Evolutionary conservation across 2,113 vertebrate genomes (phyloP).

Genomic region (Rhabdornis inornatus): DNA sequence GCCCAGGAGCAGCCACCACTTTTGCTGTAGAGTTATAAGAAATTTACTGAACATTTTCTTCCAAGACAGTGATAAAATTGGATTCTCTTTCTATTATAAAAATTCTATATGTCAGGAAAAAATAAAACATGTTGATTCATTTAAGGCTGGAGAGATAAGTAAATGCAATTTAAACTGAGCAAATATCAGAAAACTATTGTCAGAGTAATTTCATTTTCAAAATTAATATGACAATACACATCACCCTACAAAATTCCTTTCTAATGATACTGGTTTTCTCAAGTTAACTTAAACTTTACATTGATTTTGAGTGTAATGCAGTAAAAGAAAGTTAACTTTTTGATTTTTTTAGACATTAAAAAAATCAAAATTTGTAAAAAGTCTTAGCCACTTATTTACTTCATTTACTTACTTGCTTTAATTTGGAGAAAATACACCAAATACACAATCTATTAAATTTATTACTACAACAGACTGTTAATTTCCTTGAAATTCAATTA

Average conservation of each 20-base stretch:
- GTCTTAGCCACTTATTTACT: background rate
- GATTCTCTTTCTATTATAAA: background rate
- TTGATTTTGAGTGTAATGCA: background rate
- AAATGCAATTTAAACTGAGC: background rate
- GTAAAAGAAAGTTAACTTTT: background rate
- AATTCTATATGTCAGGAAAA: background rate
- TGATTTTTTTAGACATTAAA: background rate
- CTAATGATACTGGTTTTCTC: background rate
- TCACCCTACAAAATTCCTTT: background rate
- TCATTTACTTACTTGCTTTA: background rate
- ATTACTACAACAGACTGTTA: background rate
- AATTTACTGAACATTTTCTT: background rate
- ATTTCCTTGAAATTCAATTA: conserved; percentile 33
- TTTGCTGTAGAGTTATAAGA: background rate
- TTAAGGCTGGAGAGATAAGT: background rate
- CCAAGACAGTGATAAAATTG: background rate
- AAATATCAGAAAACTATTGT: background rate
- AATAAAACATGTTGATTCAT: background rate
- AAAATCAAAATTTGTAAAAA: background rate
- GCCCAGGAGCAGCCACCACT: background rate
- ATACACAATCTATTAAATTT: background rate
- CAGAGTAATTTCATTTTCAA: background rate
- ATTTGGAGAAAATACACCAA: background rate
- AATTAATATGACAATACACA: background rate
- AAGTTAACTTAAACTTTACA: background rate